Conservation (phyloP, 2,113 vertebrate genomes). For the Cryptomyrus ogoouensis region DNA sequence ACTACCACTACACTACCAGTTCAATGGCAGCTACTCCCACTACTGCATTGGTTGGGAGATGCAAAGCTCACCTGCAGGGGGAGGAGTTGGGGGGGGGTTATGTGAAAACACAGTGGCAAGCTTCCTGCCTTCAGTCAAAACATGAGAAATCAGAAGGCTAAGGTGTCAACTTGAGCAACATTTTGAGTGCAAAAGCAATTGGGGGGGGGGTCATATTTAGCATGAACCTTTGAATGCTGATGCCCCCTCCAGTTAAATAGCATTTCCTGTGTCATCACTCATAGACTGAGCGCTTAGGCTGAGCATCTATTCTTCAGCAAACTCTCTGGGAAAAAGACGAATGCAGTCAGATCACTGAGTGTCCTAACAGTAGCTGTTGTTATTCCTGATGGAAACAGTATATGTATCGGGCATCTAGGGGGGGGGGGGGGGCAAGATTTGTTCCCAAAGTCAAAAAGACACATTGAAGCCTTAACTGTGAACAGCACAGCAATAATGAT, state of each 20-base stretch:
- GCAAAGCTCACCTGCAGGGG: not conserved
- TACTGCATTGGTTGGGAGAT: not conserved
- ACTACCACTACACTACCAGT: too few relatives aligned
- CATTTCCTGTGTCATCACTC: not conserved
- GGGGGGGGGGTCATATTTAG: not conserved
- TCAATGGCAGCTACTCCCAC: not conserved
- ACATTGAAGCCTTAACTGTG: not conserved
- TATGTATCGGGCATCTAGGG: not conserved
- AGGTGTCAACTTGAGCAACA: not conserved
- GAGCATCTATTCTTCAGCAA: not conserved
- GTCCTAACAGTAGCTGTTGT: not conserved
- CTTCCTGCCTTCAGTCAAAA: not conserved
- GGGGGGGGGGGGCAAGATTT: not conserved
- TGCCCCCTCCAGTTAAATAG: not conserved
- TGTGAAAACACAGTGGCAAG: not conserved
- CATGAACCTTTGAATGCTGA: not conserved
- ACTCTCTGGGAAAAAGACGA: not conserved
- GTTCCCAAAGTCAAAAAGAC: not conserved
- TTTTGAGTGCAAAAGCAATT: not conserved
- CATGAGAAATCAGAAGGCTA: not conserved
- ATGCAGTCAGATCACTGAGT: not conserved
- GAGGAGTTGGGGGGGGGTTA: not conserved
- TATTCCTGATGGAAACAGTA: not conserved
- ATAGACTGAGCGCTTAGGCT: not conserved
- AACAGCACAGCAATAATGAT: not conserved